Evolutionary conservation across 2,888 invertebrate genomes (phyloP).

Genomic region (Antitype chi): DNA sequence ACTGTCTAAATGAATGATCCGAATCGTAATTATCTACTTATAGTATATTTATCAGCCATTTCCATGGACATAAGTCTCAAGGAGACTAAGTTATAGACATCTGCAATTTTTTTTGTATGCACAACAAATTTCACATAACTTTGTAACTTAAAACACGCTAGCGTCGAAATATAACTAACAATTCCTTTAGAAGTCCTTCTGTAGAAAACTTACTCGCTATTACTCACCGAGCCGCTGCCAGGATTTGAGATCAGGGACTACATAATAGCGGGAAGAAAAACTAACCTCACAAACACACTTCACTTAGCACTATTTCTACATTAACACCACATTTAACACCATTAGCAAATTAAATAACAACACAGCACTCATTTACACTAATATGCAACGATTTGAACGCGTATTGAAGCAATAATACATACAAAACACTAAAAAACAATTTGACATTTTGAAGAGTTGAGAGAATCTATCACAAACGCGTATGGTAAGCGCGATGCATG

Average conservation of each 20-base stretch:
- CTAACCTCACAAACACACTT: slow-evolving; percentile 85
- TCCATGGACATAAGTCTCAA: slow-evolving; percentile 48
- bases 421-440: slow-evolving; percentile 84
- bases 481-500: slow-evolving; percentile 62
- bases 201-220: slow-evolving; percentile 84
- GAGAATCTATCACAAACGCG: slow-evolving; percentile 71
- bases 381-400: slow-evolving; percentile 39
- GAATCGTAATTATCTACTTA: background rate
- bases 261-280: slow-evolving; percentile 88
- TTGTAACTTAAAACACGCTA: slow-evolving; percentile 20
- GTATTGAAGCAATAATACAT: slow-evolving; percentile 70
- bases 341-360: slow-evolving; percentile 36
- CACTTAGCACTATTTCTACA: slow-evolving; percentile 72
- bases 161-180: slow-evolving; percentile 2
- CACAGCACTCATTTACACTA: slow-evolving; percentile 57
- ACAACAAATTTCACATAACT: slow-evolving; percentile 53
- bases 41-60: slow-evolving; percentile 51
- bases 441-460: slow-evolving; percentile 80
- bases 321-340: slow-evolving; percentile 55
- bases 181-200: slow-evolving; percentile 80
- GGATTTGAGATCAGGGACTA: slow-evolving; percentile 73
- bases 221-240: slow-evolving; percentile 87
- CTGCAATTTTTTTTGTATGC: slow-evolving; percentile 38
- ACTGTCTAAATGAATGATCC: background rate
- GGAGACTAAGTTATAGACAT: slow-evolving; percentile 48